Conservation (phyloP, 2,888 invertebrate species). For the Mesorhabditis belari region DNA sequence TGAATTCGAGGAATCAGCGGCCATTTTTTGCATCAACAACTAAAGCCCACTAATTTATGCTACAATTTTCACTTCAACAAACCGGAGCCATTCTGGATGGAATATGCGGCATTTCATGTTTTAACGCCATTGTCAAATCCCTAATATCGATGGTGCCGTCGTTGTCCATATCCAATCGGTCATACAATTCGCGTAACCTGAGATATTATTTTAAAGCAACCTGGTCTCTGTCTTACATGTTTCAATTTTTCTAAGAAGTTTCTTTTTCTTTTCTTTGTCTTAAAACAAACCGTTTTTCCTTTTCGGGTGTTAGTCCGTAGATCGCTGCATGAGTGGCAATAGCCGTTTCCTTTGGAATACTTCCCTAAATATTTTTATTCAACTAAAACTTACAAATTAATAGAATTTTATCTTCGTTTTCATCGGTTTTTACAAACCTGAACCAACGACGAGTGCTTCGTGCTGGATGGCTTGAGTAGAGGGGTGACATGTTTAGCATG, state of each 20-base stretch:
- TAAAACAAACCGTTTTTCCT: constrained; percentile 27
- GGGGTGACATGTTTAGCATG: constrained; percentile 1
- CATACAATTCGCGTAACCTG: constrained; percentile 65
- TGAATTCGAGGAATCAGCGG: background rate
- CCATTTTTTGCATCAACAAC: background rate
- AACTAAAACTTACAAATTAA: background rate
- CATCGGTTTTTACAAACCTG: too few species aligned
- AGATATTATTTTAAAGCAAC: constrained; percentile 1
- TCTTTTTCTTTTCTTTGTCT: too few species aligned
- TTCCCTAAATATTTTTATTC: constrained; percentile 15
- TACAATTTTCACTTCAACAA: constrained; percentile 3
- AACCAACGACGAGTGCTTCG: too few species aligned
- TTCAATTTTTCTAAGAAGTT: too few species aligned
- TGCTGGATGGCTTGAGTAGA: constrained; percentile 1
- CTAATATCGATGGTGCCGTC: constrained; percentile 91
- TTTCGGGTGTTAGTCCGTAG: constrained; percentile 32
- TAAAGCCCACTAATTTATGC: background rate
- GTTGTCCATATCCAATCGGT: constrained; percentile 79
- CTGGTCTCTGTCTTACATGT: too few species aligned
- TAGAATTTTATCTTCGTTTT: background rate
- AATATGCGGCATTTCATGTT: constrained; percentile 62
- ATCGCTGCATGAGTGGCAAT: constrained; percentile 42
- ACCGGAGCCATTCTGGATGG: constrained; percentile 41
- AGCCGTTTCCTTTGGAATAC: constrained; percentile 43
- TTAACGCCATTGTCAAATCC: constrained; percentile 79